Base-by-base conservation (phyloP, 2,113 vertebrate species). In the Pomatorhinus ruficollis region DNA sequence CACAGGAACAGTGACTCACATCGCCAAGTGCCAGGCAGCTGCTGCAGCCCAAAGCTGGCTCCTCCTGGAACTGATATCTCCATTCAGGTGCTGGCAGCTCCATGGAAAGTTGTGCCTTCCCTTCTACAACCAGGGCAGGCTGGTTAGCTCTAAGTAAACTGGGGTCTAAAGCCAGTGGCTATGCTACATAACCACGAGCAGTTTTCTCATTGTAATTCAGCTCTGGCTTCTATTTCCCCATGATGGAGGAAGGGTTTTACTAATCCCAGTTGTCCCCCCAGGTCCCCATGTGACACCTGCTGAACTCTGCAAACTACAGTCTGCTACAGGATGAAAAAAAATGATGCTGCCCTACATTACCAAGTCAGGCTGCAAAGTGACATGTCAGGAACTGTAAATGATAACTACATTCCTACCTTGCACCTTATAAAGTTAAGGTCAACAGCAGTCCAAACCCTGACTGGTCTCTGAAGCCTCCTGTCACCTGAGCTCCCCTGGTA, bases 391-490 rank as follows among this genome's bases (percentile, higher is more conserved):
- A 57, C 74, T 59, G 63, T 56, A 79, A 75, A 44, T 49, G 53
- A 60, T 44, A 87, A 18, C 75, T 61, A 15, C 83, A 39, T 72
- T 82, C 49, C 53, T 61, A 65, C 40, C 57, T 53, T 17, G 33
- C 30, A 81, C 35, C 81, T 89, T 63, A 22, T 9, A 81, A 87
- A 81, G 77, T n/a, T 40, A 65, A 50, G 75, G 39, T n/a, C 23
- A 88, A 85, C 13, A 61, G 42, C 2, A 1, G 60, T 49, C 50
- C 65, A 61, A 83, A 52, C 60, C 42, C 63, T 80, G 68, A 63
- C 23, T 0, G 0, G 44, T 33, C 47, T 83, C 70, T 0, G 0
- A 53, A 87, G 30, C 45, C 50, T 54, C 19, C 68, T 45, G 57
- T 53, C 82, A 65, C 35, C 45, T 21, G 50, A 86, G 84, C 16